These are phyloP conservation scores for Trematocara unimaculatum DNA, from an alignment of 2,113 vertebrate species.

Conservation along the genomic window DNA sequence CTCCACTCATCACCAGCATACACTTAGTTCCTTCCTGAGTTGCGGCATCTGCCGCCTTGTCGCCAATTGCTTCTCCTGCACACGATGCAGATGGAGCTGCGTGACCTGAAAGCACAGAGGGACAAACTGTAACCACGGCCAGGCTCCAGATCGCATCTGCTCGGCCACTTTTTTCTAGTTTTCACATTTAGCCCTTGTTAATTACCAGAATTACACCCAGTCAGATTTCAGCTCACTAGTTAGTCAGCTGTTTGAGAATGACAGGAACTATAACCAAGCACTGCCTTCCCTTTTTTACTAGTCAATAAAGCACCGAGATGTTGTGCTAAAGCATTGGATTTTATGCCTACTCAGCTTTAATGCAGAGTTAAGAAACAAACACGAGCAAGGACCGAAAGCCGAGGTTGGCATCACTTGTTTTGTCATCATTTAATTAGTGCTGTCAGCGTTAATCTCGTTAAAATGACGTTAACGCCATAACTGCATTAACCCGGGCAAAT, in stretches of 20 bases:
- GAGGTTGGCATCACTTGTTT: neutral
- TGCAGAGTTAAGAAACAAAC: neutral
- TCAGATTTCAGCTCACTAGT: neutral
- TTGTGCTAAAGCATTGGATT: neutral
- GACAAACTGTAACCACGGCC: neutral
- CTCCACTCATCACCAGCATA: slow-evolving; percentile 93
- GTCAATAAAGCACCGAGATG: neutral
- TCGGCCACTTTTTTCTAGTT: neutral
- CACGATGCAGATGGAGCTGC: slow-evolving; percentile 70
- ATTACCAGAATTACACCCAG: neutral
- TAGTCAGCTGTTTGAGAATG: neutral
- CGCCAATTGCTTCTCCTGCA: slow-evolving; percentile 47
- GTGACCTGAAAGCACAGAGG: slow-evolving; percentile 75
- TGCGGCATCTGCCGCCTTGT: slow-evolving; percentile 73
- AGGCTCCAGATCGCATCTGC: neutral
- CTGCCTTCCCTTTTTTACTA: accelerated
- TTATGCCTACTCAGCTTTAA: neutral
- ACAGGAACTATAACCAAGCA: accelerated
- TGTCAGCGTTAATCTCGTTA: neutral
- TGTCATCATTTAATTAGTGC: neutral
- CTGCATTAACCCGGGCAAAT: neutral
- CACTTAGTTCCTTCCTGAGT: slow-evolving; percentile 77
- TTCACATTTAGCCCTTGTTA: neutral
- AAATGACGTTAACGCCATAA: neutral
- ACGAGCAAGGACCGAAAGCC: accelerated